These are phyloP conservation scores for Thalassophryne amazonica DNA, from an alignment of 2,797 vertebrate genomes.

Conservation along the genomic window DNA sequence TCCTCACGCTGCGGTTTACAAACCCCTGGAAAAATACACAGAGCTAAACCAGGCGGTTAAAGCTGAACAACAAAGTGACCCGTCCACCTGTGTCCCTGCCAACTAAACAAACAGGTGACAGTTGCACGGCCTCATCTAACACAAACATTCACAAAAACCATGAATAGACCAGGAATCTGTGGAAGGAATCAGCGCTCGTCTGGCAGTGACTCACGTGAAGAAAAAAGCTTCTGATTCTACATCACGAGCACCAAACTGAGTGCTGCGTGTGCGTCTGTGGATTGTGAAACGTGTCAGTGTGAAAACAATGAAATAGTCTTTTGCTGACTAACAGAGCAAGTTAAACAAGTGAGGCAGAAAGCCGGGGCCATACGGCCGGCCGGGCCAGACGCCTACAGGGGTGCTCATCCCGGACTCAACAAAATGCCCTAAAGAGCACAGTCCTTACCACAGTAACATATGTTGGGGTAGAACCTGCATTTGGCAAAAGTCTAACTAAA, in stretches of 20 bases:
- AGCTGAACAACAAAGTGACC: slow-evolving; percentile 32
- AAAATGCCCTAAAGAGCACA: too few relatives aligned
- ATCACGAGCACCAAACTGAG: too few relatives aligned
- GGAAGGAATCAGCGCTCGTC: neutral
- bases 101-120: slow-evolving; percentile 73
- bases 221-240: too few relatives aligned
- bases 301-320: slow-evolving; percentile 44
- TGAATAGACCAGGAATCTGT: neutral
- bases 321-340: slow-evolving; percentile 71
- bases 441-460: too few relatives aligned
- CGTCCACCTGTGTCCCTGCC: slow-evolving; percentile 32
- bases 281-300: slow-evolving; percentile 25
- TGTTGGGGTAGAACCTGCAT: neutral
- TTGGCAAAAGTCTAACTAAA: neutral
- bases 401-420: too few relatives aligned
- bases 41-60: neutral
- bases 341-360: slow-evolving; percentile 74
- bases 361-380: slow-evolving; percentile 16
- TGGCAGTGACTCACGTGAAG: too few relatives aligned
- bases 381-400: neutral
- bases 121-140: slow-evolving; percentile 60
- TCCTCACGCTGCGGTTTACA: slow-evolving; percentile 20
- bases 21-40: slow-evolving; percentile 21
- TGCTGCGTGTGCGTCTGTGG: neutral
- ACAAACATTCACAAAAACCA: neutral